phyloP scores from a whole-genome alignment of 2,113 vertebrate genomes.

The Setophaga kirtlandii region DNA sequence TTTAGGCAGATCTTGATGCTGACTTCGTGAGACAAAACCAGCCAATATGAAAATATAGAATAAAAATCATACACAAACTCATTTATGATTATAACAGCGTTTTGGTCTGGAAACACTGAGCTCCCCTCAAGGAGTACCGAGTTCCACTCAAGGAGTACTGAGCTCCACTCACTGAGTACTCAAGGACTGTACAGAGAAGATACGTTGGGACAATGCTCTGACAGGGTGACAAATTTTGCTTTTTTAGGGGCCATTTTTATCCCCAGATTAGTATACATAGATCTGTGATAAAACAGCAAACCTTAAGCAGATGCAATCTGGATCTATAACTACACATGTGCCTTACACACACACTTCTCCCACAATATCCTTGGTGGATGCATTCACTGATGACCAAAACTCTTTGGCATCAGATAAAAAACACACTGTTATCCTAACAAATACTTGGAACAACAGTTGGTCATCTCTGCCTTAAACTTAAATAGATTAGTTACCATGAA shows the following conservation, averaged over 20 bases:
- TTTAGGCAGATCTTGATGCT: not conserved
- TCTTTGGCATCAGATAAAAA: not conserved
- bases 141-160: not conserved
- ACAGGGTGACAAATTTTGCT: not conserved
- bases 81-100: not conserved
- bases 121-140: not conserved
- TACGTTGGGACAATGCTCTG: fast-evolving
- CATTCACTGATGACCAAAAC: not conserved
- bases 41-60: not conserved
- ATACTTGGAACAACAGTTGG: not conserved
- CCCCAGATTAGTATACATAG: not conserved
- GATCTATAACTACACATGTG: not conserved
- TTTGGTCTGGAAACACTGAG: not conserved
- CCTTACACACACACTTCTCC: not conserved
- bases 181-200: not conserved
- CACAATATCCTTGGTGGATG: too few relatives aligned
- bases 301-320: not conserved
- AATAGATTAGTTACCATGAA: not conserved
- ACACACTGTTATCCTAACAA: not conserved
- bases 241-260: not conserved
- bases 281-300: not conserved
- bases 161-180: not conserved
- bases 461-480: not conserved
- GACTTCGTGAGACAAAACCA: not conserved
- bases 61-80: not conserved